Conservation (phyloP, 2,888 invertebrate species). For the Heliconius erato region DNA sequence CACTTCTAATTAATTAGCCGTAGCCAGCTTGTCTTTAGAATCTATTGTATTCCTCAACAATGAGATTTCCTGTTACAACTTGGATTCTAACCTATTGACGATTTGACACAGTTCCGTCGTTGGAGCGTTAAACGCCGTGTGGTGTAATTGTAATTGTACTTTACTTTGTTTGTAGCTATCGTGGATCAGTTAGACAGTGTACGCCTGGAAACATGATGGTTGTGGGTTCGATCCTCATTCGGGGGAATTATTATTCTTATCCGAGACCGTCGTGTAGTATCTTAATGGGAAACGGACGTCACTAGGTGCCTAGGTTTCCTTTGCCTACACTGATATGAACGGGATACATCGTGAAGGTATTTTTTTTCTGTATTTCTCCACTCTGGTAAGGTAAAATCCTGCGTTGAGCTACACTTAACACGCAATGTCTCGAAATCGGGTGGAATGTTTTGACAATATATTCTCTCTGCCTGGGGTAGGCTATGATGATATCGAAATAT, state of each 20-base stretch:
- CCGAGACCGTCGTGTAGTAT: too few relatives aligned
- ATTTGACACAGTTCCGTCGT: conserved; percentile 42
- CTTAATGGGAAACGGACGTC: too few relatives aligned
- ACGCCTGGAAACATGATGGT: background rate
- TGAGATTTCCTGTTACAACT: conserved; percentile 49
- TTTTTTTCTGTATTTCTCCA: too few relatives aligned
- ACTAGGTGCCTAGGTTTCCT: too few relatives aligned
- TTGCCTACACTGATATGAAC: too few relatives aligned
- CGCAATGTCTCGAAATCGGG: background rate
- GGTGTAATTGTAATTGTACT: background rate
- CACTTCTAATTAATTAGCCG: conserved; percentile 18
- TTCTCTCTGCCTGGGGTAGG: too few relatives aligned
- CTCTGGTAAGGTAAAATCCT: background rate
- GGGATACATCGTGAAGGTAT: too few relatives aligned
- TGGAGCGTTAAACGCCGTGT: conserved; percentile 14
- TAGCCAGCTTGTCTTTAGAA: background rate
- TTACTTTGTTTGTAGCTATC: background rate
- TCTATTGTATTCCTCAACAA: conserved; percentile 44
- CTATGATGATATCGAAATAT: too few relatives aligned
- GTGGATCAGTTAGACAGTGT: background rate
- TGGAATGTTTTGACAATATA: background rate
- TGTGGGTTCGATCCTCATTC: background rate
- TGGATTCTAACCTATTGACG: conserved; percentile 48
- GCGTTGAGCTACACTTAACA: too few relatives aligned
- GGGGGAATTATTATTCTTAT: background rate